Evolutionary conservation across 2,113 vertebrate genomes (phyloP), one percentile per base, ranked within the genome.

Genomic region (Ramphastos sulfuratus): DNA sequence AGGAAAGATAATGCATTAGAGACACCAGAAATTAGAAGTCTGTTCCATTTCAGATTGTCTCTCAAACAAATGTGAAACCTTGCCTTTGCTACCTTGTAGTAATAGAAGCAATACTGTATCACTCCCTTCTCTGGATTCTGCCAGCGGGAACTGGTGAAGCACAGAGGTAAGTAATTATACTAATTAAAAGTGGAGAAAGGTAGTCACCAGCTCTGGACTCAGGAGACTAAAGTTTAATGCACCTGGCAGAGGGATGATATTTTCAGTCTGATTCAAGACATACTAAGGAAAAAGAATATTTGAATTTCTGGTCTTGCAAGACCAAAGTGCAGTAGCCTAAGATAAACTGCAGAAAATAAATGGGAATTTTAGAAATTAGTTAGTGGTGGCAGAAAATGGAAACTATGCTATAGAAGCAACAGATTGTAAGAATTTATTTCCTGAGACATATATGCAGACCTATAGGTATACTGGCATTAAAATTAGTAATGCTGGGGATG

Each of bases 111-210:
- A 60, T 64, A 2, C 20, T 33, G 8, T 52, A 35, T 23, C 37
- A 6, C 37, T 78, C 37, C 35, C 61, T 87, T 78, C 80, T 69
- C 61, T 78, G 61, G 48, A 11, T 88, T 80, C 89, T 83, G 66
- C 35, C 76, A 55, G 77, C 39, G 88, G 65, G 10, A 86, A 25
- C 69, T 75, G 48, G 31, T 77, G 88, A 84, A 65, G 83, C 50
- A n/a, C 70, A 42, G 44, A 58, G 48, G 50, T 69, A 86, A 93
- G 65, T 81, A 83, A 92, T 92, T 60, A 72, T 4, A 28, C 54
- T 89, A 93, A 94, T 87, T 91, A 85, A 82, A 91, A 87, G 75
- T 83, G 58, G 78, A 92, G 72, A 65, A 74, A 78, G 27, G 48
- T 23, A 39, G 52, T 50, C 44, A 61, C 64, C 76, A 75, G 3